Evolutionary conservation across 1,140 invertebrate genomes (phyloP).

Genomic region (Aphelinus certus): DNA sequence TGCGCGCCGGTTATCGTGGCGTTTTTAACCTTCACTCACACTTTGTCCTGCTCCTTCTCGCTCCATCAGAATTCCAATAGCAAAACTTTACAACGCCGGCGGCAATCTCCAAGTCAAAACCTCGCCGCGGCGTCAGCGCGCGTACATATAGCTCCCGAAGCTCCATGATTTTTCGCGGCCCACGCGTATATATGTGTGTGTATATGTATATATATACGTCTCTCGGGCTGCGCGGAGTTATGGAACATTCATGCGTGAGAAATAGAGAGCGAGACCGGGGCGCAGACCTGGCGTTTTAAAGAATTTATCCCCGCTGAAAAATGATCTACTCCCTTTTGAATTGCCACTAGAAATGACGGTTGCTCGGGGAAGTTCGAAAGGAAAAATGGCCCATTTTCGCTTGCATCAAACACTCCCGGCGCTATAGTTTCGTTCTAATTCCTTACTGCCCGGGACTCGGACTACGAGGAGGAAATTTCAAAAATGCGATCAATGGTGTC

Average conservation of each 20-base stretch:
- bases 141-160: background rate
- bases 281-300: no score
- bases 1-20: background rate
- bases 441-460: no score
- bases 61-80: slow-evolving; percentile 1
- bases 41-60: background rate
- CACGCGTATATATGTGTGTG: background rate
- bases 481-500: no score
- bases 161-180: slow-evolving; percentile 10
- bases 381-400: no score
- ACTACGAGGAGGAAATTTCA: no score
- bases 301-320: background rate
- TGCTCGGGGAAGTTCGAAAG: no score
- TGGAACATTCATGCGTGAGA: slow-evolving; percentile 4
- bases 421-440: no score
- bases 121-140: background rate
- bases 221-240: background rate
- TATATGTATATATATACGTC: no score
- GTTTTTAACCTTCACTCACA: slow-evolving; percentile 13
- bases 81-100: background rate
- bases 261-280: no score
- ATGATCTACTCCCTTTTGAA: background rate
- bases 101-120: slow-evolving; percentile 5
- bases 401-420: no score
- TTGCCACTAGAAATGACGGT: no score